These are phyloP conservation scores for Dioctria rufipes DNA, from an alignment of 2,888 invertebrate genomes.

Conservation along the genomic window DNA sequence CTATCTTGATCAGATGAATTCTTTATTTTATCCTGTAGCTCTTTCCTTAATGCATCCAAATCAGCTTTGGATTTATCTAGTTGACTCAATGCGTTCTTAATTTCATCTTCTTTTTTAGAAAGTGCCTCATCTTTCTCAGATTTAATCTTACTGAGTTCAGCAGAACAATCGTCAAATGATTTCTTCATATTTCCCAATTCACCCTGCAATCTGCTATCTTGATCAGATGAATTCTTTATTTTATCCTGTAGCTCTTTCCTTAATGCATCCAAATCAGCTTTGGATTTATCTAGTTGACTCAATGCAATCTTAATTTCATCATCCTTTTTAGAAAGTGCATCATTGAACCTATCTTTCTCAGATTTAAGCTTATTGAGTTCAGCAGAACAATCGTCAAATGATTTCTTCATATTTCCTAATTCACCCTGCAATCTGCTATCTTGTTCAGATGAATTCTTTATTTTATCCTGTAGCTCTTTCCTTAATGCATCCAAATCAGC, in stretches of 20 bases:
- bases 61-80: slow-evolving; percentile 44
- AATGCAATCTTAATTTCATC: slow-evolving; percentile 3
- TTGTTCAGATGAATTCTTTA: too few relatives aligned
- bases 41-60: slow-evolving; percentile 20
- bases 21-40: background rate
- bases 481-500: slow-evolving; percentile 26
- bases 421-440: too few relatives aligned
- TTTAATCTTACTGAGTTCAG: slow-evolving; percentile 17
- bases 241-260: slow-evolving; percentile 18
- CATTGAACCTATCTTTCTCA: slow-evolving; percentile 3
- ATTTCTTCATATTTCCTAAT: too few relatives aligned
- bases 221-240: background rate
- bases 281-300: slow-evolving; percentile 40
- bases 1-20: background rate
- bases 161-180: background rate
- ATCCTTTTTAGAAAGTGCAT: background rate
- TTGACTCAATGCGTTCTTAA: slow-evolving; percentile 5
- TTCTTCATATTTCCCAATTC: slow-evolving; percentile 40
- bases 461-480: too few relatives aligned
- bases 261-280: slow-evolving; percentile 20
- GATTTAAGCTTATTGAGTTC: slow-evolving; percentile 15
- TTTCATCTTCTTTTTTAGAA: slow-evolving; percentile 13
- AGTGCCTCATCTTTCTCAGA: background rate
- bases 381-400: too few relatives aligned
- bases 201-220: too few relatives aligned